Evolutionary conservation across 2,113 vertebrate genomes (phyloP).

Genomic region (Colius striatus): DNA sequence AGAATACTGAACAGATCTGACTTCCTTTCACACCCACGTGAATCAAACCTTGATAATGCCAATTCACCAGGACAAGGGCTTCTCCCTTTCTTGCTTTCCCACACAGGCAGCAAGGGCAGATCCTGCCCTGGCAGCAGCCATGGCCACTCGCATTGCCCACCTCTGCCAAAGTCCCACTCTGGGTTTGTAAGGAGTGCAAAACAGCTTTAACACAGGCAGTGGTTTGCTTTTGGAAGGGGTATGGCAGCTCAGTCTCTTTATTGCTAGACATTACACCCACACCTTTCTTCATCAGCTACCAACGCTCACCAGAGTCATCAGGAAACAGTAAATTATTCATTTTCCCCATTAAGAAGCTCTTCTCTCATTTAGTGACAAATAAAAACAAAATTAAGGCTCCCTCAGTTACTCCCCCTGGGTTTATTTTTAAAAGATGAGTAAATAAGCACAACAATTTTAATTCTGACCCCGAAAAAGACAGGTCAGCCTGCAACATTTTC

Average conservation of each 20-base stretch:
- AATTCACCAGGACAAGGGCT: background rate
- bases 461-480: background rate
- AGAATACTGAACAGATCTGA: background rate
- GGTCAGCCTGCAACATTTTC: background rate
- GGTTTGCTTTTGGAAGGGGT: background rate
- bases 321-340: conserved; percentile 24
- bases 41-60: conserved; percentile 5
- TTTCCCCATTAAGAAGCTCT: conserved; percentile 12
- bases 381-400: background rate
- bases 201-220: background rate
- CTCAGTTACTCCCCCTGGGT: background rate
- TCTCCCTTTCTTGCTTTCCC: background rate
- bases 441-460: background rate
- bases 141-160: background rate
- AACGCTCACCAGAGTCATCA: background rate
- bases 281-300: background rate
- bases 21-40: conserved; percentile 42
- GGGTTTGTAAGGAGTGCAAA: background rate
- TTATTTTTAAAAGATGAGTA: background rate
- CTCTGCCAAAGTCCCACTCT: background rate
- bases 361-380: background rate
- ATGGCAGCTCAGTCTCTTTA: background rate
- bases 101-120: background rate
- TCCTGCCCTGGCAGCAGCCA: background rate
- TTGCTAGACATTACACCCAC: background rate